Percentiles rank a stretch among this genome's conserved stretches.
Evolutionary conservation across 2,888 invertebrate species (phyloP).

Genomic region (Tricholauxania praeusta): DNA sequence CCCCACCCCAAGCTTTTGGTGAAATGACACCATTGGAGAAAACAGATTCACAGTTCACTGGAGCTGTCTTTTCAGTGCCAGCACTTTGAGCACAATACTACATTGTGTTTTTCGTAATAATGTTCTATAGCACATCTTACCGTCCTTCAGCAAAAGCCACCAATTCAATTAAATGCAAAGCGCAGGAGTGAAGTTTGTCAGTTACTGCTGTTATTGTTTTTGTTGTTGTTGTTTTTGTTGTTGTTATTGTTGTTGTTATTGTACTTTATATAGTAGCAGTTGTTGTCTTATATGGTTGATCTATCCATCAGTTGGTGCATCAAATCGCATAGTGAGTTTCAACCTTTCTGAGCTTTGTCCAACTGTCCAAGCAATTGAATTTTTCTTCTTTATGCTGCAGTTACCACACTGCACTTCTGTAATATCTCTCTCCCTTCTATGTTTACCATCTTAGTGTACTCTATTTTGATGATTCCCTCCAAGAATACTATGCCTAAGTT

Average conservation of each 20-base stretch:
- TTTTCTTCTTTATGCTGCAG: neutral
- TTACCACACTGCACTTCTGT: too few species aligned
- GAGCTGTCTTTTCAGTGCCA: neutral
- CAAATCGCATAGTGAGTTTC: constrained; percentile 20
- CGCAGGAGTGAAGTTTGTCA: constrained; percentile 23
- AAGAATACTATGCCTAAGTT: too few species aligned
- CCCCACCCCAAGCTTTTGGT: too few species aligned
- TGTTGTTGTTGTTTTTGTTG: constrained; percentile 27
- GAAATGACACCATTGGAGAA: too few species aligned
- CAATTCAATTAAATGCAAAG: constrained; percentile 11
- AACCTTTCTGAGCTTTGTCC: constrained; percentile 55
- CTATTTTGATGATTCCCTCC: too few species aligned
- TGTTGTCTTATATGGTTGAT: constrained; percentile 17
- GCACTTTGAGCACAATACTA: neutral
- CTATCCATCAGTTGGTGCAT: neutral
- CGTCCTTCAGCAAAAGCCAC: neutral
- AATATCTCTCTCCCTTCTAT: too few species aligned
- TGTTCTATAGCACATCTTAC: neutral
- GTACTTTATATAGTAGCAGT: constrained; percentile 53
- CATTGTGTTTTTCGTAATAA: neutral
- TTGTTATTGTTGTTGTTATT: constrained; percentile 23
- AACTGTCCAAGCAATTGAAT: constrained; percentile 42
- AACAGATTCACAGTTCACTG: too few species aligned
- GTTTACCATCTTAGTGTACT: too few species aligned
- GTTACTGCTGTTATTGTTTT: constrained; percentile 35